Evolutionary conservation across 2,888 invertebrate genomes (phyloP).

Genomic region (Chalcosyrphus nemorum): DNA sequence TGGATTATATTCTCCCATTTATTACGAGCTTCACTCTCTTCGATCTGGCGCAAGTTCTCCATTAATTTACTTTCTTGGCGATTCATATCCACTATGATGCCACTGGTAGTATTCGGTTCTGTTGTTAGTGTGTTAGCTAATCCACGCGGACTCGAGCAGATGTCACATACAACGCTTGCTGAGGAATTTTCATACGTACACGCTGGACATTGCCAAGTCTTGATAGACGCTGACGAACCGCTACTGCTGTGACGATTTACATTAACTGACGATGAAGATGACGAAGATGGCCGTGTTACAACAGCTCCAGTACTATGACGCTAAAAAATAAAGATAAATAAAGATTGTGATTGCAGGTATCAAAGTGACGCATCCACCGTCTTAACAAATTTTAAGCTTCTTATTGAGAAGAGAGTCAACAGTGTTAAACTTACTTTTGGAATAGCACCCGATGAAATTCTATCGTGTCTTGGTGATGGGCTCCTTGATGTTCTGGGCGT

Average conservation of each 20-base stretch:
- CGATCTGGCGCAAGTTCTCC: constrained; percentile 90
- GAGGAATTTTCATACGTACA: constrained; percentile 91
- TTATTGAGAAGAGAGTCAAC: too few relatives aligned
- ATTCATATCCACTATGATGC: constrained; percentile 79
- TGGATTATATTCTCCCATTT: constrained; percentile 96
- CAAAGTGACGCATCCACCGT: too few relatives aligned
- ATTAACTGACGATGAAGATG: constrained; percentile 75
- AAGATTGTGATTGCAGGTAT: too few relatives aligned
- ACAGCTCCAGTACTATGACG: constrained; percentile 77
- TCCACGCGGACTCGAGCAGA: constrained; percentile 87
- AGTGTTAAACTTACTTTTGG: constrained; percentile 65
- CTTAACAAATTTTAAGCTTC: too few relatives aligned
- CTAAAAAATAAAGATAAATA: constrained; percentile 37
- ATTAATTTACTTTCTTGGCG: constrained; percentile 90
- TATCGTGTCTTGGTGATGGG: constrained; percentile 83
- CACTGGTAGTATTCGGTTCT: constrained; percentile 75
- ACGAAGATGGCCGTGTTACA: constrained; percentile 74
- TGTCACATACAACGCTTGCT: constrained; percentile 84
- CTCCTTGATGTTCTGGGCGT: constrained; percentile 81
- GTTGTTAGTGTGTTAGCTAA: constrained; percentile 77
- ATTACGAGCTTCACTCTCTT: constrained; percentile 93
- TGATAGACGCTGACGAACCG: constrained; percentile 75
- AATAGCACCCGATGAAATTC: constrained; percentile 74
- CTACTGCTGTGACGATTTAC: constrained; percentile 76
- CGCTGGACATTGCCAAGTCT: constrained; percentile 89